A percentile compares a stretch with the other conserved stretches of the same genome.
Conservation (phyloP, 2,797 vertebrate species). For the Anas capensis region DNA sequence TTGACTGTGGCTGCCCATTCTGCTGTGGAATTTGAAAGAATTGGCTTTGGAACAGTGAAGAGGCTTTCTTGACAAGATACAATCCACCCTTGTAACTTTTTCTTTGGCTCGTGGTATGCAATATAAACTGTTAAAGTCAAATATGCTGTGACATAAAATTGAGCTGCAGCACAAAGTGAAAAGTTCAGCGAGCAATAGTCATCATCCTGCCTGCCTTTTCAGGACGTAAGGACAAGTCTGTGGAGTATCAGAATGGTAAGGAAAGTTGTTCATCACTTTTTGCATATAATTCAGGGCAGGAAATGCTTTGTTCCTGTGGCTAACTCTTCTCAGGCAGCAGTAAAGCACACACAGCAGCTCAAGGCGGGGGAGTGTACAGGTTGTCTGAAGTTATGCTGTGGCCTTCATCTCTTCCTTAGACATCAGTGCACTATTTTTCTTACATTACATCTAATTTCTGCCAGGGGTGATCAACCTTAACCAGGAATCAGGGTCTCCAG, state of each 20-base stretch:
- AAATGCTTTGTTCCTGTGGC: not conserved
- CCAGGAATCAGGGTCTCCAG: not conserved
- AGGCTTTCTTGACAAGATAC: not conserved
- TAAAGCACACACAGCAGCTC: not conserved
- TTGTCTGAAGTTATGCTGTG: not conserved
- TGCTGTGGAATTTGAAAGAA: constrained; percentile 15
- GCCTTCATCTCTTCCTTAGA: not conserved
- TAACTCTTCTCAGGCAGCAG: not conserved
- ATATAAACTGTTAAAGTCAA: not conserved
- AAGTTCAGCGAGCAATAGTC: not conserved
- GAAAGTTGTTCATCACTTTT: not conserved
- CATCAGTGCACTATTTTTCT: not conserved
- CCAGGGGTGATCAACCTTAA: not conserved
- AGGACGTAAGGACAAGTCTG: not conserved
- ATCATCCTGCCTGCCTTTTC: not conserved
- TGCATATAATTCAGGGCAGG: not conserved
- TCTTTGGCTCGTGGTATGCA: not conserved
- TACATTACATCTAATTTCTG: not conserved
- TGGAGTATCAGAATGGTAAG: not conserved
- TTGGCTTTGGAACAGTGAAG: not conserved
- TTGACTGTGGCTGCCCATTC: not conserved
- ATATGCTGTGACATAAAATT: not conserved
- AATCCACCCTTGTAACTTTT: not conserved
- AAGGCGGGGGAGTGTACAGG: not conserved
- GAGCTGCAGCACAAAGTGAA: not conserved